Conservation (phyloP, 2,113 vertebrate genomes). For the Polypterus bichir region DNA sequence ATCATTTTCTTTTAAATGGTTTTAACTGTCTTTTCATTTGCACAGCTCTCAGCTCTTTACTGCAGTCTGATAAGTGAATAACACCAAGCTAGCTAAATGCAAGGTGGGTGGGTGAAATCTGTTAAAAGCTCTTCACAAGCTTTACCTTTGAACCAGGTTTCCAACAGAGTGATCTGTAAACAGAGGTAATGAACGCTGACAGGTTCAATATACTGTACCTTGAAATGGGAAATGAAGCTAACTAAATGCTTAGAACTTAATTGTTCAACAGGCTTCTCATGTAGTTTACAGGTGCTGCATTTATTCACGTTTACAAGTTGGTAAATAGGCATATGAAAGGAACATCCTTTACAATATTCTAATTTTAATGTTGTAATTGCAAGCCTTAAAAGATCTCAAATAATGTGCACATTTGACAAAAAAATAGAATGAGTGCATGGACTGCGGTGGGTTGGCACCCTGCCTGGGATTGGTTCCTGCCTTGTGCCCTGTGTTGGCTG, state of each 20-base stretch:
- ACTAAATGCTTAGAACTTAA: background rate
- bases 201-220: conserved; percentile 8
- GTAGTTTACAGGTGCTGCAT: background rate
- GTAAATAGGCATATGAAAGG: background rate
- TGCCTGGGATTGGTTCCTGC: no score
- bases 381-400: no score
- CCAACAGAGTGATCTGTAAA: conserved; percentile 4
- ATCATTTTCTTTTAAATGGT: no score
- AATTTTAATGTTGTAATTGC: background rate
- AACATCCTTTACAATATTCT: background rate
- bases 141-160: conserved; percentile 6
- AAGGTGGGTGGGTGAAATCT: background rate
- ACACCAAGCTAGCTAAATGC: background rate
- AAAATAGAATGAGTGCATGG: no score
- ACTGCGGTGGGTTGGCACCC: no score
- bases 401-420: no score
- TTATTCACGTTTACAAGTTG: background rate
- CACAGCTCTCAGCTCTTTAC: no score
- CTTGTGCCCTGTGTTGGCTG: no score
- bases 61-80: no score
- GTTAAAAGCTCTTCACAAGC: background rate
- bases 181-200: background rate
- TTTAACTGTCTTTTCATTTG: no score
- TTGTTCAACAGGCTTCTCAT: background rate
- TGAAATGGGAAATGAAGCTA: background rate